Conservation (phyloP, 2,113 vertebrate genomes). For the Stegostoma tigrinum region DNA sequence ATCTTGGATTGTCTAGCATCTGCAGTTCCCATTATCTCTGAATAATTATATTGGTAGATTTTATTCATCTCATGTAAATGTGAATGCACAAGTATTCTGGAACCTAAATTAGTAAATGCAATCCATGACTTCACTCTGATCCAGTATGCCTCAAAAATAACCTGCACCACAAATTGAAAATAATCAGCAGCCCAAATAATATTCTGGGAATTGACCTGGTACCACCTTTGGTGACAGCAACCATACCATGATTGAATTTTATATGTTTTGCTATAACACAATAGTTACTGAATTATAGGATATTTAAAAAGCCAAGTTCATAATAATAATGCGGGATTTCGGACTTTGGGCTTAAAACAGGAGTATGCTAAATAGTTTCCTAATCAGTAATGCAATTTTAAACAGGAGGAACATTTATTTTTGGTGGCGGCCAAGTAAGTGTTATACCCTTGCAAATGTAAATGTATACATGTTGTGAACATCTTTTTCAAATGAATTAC, state of each 20-base stretch:
- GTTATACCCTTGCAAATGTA: neutral
- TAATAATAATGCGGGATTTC: neutral
- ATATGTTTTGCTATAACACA: neutral
- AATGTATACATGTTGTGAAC: neutral
- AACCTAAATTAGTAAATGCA: neutral
- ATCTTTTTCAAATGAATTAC: neutral
- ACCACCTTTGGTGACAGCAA: neutral
- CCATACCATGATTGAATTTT: too few relatives aligned
- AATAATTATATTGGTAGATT: too few relatives aligned
- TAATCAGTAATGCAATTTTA: too few relatives aligned
- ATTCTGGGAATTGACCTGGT: neutral
- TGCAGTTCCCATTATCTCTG: too few relatives aligned
- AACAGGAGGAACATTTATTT: too few relatives aligned
- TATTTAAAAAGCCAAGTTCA: neutral
- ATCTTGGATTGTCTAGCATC: too few relatives aligned
- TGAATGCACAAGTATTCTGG: too few relatives aligned
- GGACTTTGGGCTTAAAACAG: neutral
- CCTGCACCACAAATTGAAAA: neutral
- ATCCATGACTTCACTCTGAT: neutral
- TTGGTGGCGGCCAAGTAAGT: too few relatives aligned
- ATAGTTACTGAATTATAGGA: neutral
- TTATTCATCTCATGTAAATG: too few relatives aligned
- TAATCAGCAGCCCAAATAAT: neutral
- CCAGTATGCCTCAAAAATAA: neutral
- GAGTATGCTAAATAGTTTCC: too few relatives aligned